phyloP scores from a whole-genome alignment of 1,140 invertebrate species.

The Sminthurinus signatus region DNA sequence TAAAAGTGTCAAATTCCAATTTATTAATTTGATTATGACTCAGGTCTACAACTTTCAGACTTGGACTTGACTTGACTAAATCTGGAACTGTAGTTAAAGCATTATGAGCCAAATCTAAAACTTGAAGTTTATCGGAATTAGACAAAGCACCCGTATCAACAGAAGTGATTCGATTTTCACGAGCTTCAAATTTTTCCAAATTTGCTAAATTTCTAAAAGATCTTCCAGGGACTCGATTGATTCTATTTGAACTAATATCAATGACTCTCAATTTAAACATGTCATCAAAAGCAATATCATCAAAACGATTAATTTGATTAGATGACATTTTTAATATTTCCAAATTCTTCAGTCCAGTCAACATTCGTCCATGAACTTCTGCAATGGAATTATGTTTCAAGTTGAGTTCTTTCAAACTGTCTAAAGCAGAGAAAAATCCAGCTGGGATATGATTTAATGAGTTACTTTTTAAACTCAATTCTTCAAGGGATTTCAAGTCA shows the following conservation, averaged over 20 bases:
- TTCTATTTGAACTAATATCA: slow-evolving; percentile 42
- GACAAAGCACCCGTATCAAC: slow-evolving; percentile 55
- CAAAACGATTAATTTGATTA: slow-evolving; percentile 43
- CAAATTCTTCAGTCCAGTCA: slow-evolving; percentile 43
- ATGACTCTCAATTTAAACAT: slow-evolving; percentile 33
- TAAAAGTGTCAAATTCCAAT: slow-evolving; percentile 59
- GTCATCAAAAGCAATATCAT: slow-evolving; percentile 38
- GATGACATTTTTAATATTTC: slow-evolving; percentile 45
- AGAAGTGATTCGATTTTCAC: slow-evolving; percentile 44
- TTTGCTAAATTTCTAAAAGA: slow-evolving; percentile 38
- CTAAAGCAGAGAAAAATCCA: slow-evolving; percentile 44
- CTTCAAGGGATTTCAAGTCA: slow-evolving; percentile 40
- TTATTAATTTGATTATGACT: slow-evolving; percentile 45
- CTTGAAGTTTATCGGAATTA: slow-evolving; percentile 58
- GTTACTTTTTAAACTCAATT: slow-evolving; percentile 44
- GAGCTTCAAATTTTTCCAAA: slow-evolving; percentile 45
- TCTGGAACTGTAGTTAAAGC: slow-evolving; percentile 60
- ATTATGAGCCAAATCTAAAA: slow-evolving; percentile 71
- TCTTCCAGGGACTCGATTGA: slow-evolving; percentile 34
- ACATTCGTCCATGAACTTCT: slow-evolving; percentile 42
- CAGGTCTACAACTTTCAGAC: slow-evolving; percentile 44
- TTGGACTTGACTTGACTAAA: slow-evolving; percentile 47
- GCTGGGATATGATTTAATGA: slow-evolving; percentile 38
- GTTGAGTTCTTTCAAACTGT: slow-evolving; percentile 44
- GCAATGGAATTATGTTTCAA: slow-evolving; percentile 45